phyloP scores from a whole-genome alignment of 2,113 vertebrate genomes.

The Xyrauchen texanus region DNA sequence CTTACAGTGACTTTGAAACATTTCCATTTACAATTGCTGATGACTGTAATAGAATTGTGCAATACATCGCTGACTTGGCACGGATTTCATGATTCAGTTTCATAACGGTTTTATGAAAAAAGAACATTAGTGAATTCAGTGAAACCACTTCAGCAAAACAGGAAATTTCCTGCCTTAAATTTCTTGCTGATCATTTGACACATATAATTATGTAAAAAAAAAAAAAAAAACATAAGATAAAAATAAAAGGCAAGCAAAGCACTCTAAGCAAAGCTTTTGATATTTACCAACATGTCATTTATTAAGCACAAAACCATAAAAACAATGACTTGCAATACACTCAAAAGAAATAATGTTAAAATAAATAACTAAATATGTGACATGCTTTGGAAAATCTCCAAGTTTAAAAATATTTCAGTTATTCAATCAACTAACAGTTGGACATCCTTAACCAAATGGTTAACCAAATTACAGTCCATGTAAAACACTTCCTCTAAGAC shows the following conservation, averaged over 20 bases:
- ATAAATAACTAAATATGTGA: too few species aligned
- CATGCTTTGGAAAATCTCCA: too few species aligned
- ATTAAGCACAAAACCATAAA: too few species aligned
- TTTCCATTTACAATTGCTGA: background rate
- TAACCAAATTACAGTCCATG: background rate
- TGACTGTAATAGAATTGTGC: background rate
- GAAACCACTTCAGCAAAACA: conserved; percentile 31
- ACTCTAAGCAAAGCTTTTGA: too few species aligned
- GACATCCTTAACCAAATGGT: conserved; percentile 6
- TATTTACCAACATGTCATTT: too few species aligned
- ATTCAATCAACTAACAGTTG: background rate
- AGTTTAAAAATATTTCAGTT: too few species aligned
- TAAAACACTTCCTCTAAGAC: conserved; percentile 24
- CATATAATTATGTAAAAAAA: background rate
- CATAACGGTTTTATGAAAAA: background rate
- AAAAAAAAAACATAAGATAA: background rate
- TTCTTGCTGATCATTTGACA: conserved; percentile 19
- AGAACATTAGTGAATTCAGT: background rate
- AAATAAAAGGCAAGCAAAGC: background rate
- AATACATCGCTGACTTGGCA: conserved; percentile 20
- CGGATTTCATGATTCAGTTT: conserved; percentile 35
- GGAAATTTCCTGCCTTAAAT: conserved; percentile 8
- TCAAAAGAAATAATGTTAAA: too few species aligned
- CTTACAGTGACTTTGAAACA: background rate
- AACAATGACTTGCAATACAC: too few species aligned